Conservation (phyloP, 2,797 vertebrate species). For the Poeciliopsis paucimaculata region DNA sequence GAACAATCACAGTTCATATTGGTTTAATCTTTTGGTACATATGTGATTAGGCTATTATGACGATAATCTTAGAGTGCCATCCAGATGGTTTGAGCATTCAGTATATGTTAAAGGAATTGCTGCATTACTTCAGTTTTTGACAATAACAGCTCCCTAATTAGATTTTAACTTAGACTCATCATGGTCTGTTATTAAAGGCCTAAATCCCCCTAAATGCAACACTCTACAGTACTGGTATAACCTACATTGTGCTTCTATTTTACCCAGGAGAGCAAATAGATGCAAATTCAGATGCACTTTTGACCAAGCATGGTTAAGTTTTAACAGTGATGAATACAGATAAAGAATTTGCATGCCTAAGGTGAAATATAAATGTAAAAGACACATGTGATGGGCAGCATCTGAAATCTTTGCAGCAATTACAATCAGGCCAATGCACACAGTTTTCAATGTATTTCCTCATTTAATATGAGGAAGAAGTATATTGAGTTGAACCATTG, state of each 20-base stretch:
- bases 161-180: conserved; percentile 10
- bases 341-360: neutral
- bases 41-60: conserved; percentile 36
- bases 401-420: conserved; percentile 31
- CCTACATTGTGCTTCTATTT: neutral
- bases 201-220: neutral
- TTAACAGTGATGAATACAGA: conserved; percentile 15
- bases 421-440: conserved; percentile 38
- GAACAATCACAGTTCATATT: conserved; percentile 12
- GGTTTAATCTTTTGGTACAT: conserved; percentile 16
- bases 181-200: conserved; percentile 2
- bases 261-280: neutral
- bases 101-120: conserved; percentile 34
- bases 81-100: conserved; percentile 42
- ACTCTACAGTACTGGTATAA: neutral
- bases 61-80: conserved; percentile 12
- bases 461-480: conserved; percentile 36
- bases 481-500: conserved; percentile 47
- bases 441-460: conserved; percentile 10
- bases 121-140: conserved; percentile 8
- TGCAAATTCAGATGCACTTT: neutral
- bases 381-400: neutral
- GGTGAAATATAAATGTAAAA: neutral
- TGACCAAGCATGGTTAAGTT: neutral
- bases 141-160: conserved; percentile 14